These are phyloP conservation scores for Ficedula albicollis DNA, from an alignment of 2,797 vertebrate genomes.

Conservation along the genomic window DNA sequence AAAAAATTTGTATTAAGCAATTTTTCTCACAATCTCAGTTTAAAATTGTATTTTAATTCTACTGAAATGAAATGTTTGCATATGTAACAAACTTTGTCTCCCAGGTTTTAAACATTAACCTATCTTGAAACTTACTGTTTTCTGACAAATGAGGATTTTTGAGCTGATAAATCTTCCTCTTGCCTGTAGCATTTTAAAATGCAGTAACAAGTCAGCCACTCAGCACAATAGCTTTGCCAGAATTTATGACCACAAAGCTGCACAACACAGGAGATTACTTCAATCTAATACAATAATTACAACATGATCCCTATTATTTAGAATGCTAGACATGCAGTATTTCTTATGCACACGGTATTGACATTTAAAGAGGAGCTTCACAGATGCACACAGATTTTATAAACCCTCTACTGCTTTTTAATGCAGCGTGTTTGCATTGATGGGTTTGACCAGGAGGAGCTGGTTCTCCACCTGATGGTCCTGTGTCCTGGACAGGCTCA, in stretches of 20 bases:
- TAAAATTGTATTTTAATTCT: not conserved
- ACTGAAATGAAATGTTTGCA: not conserved
- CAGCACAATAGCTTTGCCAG: not conserved
- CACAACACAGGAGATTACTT: not conserved
- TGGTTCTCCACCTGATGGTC: not conserved
- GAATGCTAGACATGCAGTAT: not conserved
- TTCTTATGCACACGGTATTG: fast-evolving
- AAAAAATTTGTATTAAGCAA: not conserved
- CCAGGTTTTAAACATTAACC: not conserved
- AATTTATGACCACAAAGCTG: not conserved
- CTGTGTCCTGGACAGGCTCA: not conserved
- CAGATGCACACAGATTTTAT: not conserved
- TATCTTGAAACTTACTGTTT: not conserved
- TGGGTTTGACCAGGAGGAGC: not conserved
- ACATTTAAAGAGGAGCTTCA: not conserved
- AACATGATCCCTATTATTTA: not conserved
- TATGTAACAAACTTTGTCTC: not conserved
- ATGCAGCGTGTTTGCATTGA: not conserved
- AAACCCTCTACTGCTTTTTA: fast-evolving
- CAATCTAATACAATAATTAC: not conserved
- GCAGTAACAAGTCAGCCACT: not conserved
- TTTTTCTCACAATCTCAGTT: not conserved
- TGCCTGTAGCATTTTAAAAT: not conserved
- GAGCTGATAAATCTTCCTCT: not conserved
- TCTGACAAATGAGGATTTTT: not conserved